phyloP scores from a whole-genome alignment of 1,140 invertebrate genomes.

The Caenorhabditis briggsae region DNA sequence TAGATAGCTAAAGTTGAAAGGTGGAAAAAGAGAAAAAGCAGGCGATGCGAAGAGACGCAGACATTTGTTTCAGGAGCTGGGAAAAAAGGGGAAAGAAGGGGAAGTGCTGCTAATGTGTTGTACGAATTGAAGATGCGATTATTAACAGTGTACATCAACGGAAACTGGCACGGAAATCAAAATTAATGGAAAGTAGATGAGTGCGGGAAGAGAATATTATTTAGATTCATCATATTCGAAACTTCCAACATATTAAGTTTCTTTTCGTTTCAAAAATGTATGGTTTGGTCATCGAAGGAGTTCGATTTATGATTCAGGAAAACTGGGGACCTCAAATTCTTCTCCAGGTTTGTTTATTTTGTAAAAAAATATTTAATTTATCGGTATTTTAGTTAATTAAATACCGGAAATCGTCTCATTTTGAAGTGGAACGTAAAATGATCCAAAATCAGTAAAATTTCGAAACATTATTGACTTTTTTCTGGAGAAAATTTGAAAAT shows the following conservation, averaged over 20 bases:
- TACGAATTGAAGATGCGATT: slow-evolving; percentile 53
- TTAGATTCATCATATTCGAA: slow-evolving; percentile 4
- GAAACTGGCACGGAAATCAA: slow-evolving; percentile 53
- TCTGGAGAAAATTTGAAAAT: too few species aligned
- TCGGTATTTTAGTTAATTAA: neutral
- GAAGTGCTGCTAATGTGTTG: neutral
- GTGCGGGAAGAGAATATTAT: neutral
- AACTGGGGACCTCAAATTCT: slow-evolving; percentile 59
- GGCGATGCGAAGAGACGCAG: neutral
- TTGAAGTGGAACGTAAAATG: too few species aligned
- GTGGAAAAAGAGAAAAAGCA: neutral
- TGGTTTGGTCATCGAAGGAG: slow-evolving; percentile 61
- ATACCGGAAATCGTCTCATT: too few species aligned
- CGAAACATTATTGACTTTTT: neutral
- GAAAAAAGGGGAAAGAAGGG: neutral
- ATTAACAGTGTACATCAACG: slow-evolving; percentile 40
- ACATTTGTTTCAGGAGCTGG: slow-evolving; percentile 13
- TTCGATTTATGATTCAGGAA: slow-evolving; percentile 57
- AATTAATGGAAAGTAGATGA: neutral
- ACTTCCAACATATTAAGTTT: neutral
- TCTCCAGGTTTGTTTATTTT: slow-evolving; percentile 42
- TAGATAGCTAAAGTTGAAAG: slow-evolving; percentile 13
- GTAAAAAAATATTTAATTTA: neutral
- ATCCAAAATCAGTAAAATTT: neutral
- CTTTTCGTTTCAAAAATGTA: slow-evolving; percentile 31